Percentiles rank a stretch among this genome's conserved stretches.
Evolutionary conservation across 2,797 vertebrate genomes (phyloP).

Genomic region (Macropodus opercularis): DNA sequence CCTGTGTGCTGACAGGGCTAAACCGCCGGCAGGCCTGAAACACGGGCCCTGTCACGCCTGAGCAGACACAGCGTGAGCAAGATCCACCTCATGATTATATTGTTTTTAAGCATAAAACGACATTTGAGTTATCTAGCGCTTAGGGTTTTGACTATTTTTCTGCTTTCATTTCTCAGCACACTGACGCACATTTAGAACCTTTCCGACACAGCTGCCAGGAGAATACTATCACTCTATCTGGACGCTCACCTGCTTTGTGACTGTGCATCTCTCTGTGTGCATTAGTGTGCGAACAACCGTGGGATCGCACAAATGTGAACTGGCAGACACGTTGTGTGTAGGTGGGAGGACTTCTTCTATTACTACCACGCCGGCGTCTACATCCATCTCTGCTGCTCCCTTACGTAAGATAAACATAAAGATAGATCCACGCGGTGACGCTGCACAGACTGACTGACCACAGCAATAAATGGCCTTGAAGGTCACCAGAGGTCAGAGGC

Average conservation of each 20-base stretch:
- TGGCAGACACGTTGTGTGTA: slow-evolving; percentile 55
- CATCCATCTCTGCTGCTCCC: slow-evolving; percentile 39
- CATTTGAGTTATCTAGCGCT: no score
- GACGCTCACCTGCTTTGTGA: slow-evolving; percentile 40
- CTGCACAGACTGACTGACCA: no score
- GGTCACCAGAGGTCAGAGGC: no score
- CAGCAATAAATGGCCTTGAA: no score
- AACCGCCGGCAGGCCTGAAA: slow-evolving; percentile 43
- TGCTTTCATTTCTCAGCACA: no score
- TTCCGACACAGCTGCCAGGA: slow-evolving; percentile 28
- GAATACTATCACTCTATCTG: slow-evolving; percentile 41
- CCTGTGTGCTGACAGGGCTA: slow-evolving; percentile 65
- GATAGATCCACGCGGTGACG: slow-evolving; percentile 23
- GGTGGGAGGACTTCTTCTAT: slow-evolving; percentile 53
- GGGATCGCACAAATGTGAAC: slow-evolving; percentile 47
- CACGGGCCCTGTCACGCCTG: no score
- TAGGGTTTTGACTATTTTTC: no score
- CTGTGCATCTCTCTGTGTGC: slow-evolving; percentile 22
- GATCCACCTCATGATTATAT: no score
- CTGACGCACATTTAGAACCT: no score
- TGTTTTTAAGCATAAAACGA: no score
- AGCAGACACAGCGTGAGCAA: no score
- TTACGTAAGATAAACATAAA: slow-evolving; percentile 12
- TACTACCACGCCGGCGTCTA: slow-evolving; percentile 37
- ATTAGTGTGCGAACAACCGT: slow-evolving; percentile 27